Percentiles rank a stretch among this genome's conserved stretches.
Conservation (phyloP, 2,113 vertebrate genomes). For the Petroica traversi region DNA sequence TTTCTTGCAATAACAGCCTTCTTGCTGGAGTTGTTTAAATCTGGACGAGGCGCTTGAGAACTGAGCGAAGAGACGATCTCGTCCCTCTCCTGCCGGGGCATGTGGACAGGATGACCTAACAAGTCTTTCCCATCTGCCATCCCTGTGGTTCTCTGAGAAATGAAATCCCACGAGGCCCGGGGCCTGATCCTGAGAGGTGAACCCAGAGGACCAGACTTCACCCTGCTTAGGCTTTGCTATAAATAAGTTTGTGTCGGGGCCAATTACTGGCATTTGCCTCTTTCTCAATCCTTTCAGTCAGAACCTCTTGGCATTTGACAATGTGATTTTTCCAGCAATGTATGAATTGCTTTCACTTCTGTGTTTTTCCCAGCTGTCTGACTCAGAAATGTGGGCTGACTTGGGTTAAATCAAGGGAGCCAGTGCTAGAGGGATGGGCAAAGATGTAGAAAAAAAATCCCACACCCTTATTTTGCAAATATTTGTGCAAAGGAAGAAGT, state of each 20-base stretch:
- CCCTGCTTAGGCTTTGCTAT: slow-evolving; percentile 49
- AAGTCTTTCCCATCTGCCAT: slow-evolving; percentile 65
- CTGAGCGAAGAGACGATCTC: background rate
- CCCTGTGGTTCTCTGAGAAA: slow-evolving; percentile 59
- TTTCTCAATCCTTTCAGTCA: slow-evolving; percentile 43
- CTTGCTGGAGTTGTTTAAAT: slow-evolving; percentile 21
- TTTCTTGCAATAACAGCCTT: slow-evolving; percentile 1
- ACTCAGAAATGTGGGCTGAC: background rate
- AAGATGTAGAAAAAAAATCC: background rate
- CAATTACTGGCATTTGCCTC: slow-evolving; percentile 52
- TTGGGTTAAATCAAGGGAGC: background rate
- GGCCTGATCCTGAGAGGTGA: slow-evolving; percentile 68
- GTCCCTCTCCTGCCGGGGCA: background rate
- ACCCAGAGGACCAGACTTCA: slow-evolving; percentile 35
- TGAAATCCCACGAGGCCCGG: slow-evolving; percentile 33
- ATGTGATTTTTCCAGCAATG: slow-evolving; percentile 45
- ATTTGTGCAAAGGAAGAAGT: background rate
- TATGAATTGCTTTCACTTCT: background rate
- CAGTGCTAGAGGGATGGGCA: background rate
- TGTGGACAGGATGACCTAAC: slow-evolving; percentile 54
- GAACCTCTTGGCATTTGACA: slow-evolving; percentile 25
- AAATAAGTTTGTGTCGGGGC: slow-evolving; percentile 33
- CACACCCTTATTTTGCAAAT: background rate
- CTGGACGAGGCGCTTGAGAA: slow-evolving; percentile 41
- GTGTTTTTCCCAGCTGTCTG: slow-evolving; percentile 27